Conservation (phyloP, 2,888 invertebrate species). For the Eristalis pertinax region DNA sequence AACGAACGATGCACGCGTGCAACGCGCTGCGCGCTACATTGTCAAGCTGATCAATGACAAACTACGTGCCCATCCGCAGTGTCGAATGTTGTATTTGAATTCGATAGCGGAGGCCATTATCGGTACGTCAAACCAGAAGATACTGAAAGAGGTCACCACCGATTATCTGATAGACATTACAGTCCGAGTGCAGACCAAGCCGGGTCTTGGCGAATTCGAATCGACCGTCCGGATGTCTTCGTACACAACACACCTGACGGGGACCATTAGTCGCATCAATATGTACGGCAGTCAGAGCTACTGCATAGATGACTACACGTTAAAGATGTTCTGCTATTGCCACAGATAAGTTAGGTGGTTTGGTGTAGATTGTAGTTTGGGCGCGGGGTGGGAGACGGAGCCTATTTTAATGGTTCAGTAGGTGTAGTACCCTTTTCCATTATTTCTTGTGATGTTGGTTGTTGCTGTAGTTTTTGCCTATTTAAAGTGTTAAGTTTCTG, state of each 20-base stretch:
- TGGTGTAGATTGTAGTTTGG: neutral
- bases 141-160: constrained; percentile 77
- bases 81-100: constrained; percentile 85
- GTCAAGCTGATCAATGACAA: constrained; percentile 86
- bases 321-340: constrained; percentile 91
- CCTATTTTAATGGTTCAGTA: constrained; percentile 13
- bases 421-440: neutral
- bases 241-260: constrained; percentile 80
- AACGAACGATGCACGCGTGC: constrained; percentile 82
- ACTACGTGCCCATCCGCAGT: constrained; percentile 84
- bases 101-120: constrained; percentile 87
- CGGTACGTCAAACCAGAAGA: constrained; percentile 81
- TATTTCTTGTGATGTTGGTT: neutral
- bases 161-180: constrained; percentile 80
- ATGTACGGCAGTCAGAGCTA: constrained; percentile 90
- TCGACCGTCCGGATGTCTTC: constrained; percentile 85
- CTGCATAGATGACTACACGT: constrained; percentile 88
- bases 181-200: constrained; percentile 82
- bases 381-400: neutral
- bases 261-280: constrained; percentile 90
- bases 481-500: neutral
- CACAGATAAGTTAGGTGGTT: constrained; percentile 76
- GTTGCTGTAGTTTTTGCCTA: neutral
- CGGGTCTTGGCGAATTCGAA: constrained; percentile 86
- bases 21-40: constrained; percentile 84